Percentiles rank a stretch among this genome's conserved stretches.
phyloP scores from a whole-genome alignment of 2,888 invertebrate species.

The Ophion slaviceki region DNA sequence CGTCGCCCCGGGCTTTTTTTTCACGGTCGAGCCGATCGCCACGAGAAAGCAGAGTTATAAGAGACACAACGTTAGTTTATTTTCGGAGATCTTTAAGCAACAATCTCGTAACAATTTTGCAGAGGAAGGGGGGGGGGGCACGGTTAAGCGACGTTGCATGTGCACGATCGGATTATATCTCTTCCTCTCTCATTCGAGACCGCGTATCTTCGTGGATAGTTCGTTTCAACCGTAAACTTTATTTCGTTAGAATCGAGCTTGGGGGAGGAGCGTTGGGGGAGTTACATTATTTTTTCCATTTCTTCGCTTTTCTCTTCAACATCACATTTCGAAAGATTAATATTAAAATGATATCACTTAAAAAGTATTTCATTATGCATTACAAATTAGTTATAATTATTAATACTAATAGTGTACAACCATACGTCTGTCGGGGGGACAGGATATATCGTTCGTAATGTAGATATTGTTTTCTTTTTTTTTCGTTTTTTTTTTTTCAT shows the following conservation, averaged over 20 bases:
- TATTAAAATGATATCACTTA: constrained; percentile 82
- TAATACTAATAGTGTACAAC: constrained; percentile 83
- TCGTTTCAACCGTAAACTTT: constrained; percentile 81
- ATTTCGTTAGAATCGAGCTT: constrained; percentile 78
- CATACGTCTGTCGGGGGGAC: constrained; percentile 78
- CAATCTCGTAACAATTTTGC: constrained; percentile 81
- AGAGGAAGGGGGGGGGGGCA: constrained; percentile 73
- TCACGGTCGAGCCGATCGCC: background rate
- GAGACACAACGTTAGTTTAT: constrained; percentile 83
- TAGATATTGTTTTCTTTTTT: constrained; percentile 68
- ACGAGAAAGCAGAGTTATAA: constrained; percentile 71
- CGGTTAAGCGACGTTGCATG: constrained; percentile 69
- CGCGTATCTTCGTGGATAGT: constrained; percentile 46
- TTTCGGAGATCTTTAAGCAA: constrained; percentile 81
- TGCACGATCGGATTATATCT: constrained; percentile 58
- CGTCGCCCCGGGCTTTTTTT: background rate
- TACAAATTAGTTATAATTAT: constrained; percentile 83
- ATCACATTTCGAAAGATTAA: constrained; percentile 83
- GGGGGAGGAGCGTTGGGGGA: constrained; percentile 72
- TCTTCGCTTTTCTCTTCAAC: constrained; percentile 73
- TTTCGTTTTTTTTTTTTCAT: constrained; percentile 69
- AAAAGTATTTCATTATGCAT: constrained; percentile 80
- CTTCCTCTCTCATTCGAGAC: constrained; percentile 41
- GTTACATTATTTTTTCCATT: constrained; percentile 74
- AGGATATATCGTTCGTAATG: constrained; percentile 75